These are phyloP conservation scores for Achroia grisella DNA, from an alignment of 1,140 invertebrate species.

Conservation along the genomic window DNA sequence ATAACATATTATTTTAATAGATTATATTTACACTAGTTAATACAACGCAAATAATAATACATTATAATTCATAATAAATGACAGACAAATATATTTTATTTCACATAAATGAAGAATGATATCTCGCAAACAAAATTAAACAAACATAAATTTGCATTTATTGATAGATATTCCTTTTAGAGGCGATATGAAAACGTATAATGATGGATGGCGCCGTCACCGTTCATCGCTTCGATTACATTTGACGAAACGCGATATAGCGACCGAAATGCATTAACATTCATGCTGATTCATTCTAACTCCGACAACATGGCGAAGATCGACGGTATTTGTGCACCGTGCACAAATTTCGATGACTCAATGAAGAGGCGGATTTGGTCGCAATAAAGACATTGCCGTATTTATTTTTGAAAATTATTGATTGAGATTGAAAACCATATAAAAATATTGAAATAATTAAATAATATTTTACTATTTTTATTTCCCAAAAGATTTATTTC, in stretches of 20 bases:
- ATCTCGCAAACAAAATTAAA: conserved; percentile 10
- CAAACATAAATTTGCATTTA: conserved; percentile 32
- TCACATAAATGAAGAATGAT: conserved; percentile 2
- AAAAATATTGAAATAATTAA: no score
- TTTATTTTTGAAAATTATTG: no score
- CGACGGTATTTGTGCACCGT: conserved; percentile 14
- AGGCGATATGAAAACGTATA: conserved; percentile 27
- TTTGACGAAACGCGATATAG: conserved; percentile 53
- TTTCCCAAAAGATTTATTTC: no score
- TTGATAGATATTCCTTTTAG: conserved; percentile 40
- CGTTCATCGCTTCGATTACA: conserved; percentile 29
- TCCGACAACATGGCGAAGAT: conserved; percentile 13
- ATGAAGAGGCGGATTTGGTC: not conserved
- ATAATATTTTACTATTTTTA: no score
- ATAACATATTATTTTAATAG: no score
- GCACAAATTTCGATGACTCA: conserved; percentile 13
- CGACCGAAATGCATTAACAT: conserved; percentile 50
- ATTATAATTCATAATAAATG: not conserved
- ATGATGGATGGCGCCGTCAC: conserved; percentile 43
- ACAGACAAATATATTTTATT: conserved; percentile 5
- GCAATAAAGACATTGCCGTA: no score
- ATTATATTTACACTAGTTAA: no score
- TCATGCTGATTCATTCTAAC: conserved; percentile 31
- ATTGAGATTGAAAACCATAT: no score
- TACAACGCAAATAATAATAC: not conserved